phyloP scores from a whole-genome alignment of 2,888 invertebrate genomes.

The Agrypnus murinus region DNA sequence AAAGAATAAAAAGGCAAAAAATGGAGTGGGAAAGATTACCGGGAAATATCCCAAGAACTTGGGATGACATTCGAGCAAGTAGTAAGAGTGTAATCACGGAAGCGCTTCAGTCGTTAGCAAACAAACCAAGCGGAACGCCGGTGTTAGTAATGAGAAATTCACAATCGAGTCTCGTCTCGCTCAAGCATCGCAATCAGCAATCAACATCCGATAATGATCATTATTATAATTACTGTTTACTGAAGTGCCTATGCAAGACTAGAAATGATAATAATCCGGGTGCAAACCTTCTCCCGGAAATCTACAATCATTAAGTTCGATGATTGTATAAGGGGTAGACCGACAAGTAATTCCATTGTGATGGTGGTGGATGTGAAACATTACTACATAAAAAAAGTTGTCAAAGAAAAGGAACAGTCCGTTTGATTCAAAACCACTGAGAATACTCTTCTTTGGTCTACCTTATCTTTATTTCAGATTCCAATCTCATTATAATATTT shows the following conservation, averaged over 20 bases:
- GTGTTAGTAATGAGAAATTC: conserved; percentile 31
- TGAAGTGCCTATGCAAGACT: conserved; percentile 22
- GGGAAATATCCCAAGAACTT: too few relatives aligned
- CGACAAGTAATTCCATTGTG: too few relatives aligned
- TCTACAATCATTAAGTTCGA: conserved; percentile 4
- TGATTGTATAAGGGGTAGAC: background rate
- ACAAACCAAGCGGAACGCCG: conserved; percentile 23
- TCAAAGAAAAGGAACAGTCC: too few relatives aligned
- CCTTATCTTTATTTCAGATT: background rate
- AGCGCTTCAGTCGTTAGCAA: conserved; percentile 28
- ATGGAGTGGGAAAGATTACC: too few relatives aligned
- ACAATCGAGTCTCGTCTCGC: conserved; percentile 25
- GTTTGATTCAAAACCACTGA: too few relatives aligned
- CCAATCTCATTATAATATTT: background rate
- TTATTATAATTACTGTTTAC: conserved; percentile 27
- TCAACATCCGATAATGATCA: conserved; percentile 24
- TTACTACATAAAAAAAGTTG: too few relatives aligned
- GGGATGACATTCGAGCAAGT: conserved; percentile 2
- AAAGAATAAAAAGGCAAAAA: too few relatives aligned
- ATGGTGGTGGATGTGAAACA: too few relatives aligned
- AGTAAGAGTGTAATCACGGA: conserved; percentile 3
- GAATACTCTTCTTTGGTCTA: background rate
- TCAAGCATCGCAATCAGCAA: conserved; percentile 20
- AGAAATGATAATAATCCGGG: background rate
- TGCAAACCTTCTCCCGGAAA: background rate